Evolutionary conservation across 2,888 invertebrate species (phyloP).

Genomic region (Parnassius apollo): DNA sequence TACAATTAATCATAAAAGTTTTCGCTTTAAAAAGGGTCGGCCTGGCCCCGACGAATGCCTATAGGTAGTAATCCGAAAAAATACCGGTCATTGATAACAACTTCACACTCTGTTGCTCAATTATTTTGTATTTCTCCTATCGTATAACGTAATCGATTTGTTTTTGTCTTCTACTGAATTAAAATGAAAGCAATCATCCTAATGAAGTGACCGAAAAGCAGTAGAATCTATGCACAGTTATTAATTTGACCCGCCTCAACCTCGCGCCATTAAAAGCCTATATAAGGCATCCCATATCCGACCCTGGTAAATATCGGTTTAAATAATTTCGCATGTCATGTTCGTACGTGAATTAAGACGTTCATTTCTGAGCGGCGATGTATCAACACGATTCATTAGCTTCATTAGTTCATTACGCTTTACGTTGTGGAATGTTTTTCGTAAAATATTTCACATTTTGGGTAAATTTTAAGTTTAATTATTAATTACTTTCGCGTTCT

Average conservation of each 20-base stretch:
- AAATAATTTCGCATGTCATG: slow-evolving; percentile 24
- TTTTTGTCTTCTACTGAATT: background rate
- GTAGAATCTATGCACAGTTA: slow-evolving; percentile 15
- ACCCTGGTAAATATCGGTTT: slow-evolving; percentile 18
- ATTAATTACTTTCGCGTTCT: background rate
- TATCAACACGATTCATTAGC: slow-evolving; percentile 9
- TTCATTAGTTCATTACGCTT: slow-evolving; percentile 11
- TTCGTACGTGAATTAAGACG: slow-evolving; percentile 8
- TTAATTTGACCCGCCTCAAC: slow-evolving; percentile 19
- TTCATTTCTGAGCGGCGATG: slow-evolving; percentile 19
- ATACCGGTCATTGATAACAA: too few species aligned
- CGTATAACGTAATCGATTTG: too few species aligned
- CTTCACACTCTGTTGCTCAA: too few species aligned
- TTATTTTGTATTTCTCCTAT: too few species aligned
- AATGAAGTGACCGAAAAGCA: slow-evolving; percentile 9
- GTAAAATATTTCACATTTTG: slow-evolving; percentile 8
- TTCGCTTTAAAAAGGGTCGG: too few species aligned
- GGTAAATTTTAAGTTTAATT: slow-evolving; percentile 1
- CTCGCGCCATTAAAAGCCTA: slow-evolving; percentile 12
- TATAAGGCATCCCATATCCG: slow-evolving; percentile 11
- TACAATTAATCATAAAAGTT: too few species aligned
- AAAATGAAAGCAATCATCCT: slow-evolving; percentile 14
- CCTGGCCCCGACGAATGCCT: too few species aligned
- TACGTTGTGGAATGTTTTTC: background rate
- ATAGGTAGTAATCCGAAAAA: too few species aligned